Evolutionary conservation across 1,140 invertebrate genomes (phyloP), one percentile per base, ranked within the genome.

Genomic region (Zaprionus africanus): DNA sequence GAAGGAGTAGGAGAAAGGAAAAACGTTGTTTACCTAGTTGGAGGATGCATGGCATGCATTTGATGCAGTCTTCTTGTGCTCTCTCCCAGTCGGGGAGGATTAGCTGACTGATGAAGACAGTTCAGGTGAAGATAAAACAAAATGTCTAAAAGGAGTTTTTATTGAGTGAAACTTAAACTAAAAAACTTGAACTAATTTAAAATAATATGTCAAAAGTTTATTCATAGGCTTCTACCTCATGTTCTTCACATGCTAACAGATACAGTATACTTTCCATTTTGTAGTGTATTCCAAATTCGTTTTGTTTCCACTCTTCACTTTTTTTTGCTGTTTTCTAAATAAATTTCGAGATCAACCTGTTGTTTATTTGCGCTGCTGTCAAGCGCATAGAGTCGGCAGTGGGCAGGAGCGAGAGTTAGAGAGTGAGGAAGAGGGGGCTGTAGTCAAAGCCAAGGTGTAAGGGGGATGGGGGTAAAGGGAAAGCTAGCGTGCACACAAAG

Each of bases 271-370:
- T 11, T 34, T 9, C 9, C 11, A 11, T 3, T 0, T 9, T 13
- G 17, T 5, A 72, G 69, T 5, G 69, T 51, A 72, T 65, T 38
- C 4, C 6, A n/a, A n/a, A 24, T 6, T 49, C 69, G 43, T 15
- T 41, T 24, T 11, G 12, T 15, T 53, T 36, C 12, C 1, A 58
- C 49, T 24, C 1, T 11, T 7, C 41, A 49, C 46, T 17, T 46
- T 54, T 63, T 63, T 68, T 43, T 62, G 34, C 59, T 17, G 36
- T 65, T 17, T 68, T 63, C 61, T 66, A 63, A 79, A 66, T 75
- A 80, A 71, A 81, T 81, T 77, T 81, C 53, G 79, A 78, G 69
- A 80, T 78, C 78, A 78, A 80, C 78, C 69, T 80, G 78, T 80
- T 78, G 75, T 80, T 80, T 80, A 78, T 82, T 78, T 74, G 65